Percentiles rank a stretch among this genome's conserved stretches.
These are phyloP conservation scores for Scaptodrosophila lebanonensis DNA, from an alignment of 1,140 invertebrate species.

Conservation along the genomic window DNA sequence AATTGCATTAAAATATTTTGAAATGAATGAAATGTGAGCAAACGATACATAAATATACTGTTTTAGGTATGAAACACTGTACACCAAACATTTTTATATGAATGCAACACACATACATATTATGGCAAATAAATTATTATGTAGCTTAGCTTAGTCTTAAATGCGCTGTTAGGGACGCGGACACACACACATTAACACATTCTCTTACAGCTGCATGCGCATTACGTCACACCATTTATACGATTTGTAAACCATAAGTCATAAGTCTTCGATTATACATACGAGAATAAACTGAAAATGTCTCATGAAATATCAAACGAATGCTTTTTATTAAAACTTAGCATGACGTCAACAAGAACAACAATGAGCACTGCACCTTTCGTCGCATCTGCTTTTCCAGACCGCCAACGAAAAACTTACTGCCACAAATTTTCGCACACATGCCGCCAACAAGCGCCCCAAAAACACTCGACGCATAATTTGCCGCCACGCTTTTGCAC, in stretches of 20 bases:
- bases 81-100: constrained; percentile 33
- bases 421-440: constrained; percentile 4
- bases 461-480: too few species aligned
- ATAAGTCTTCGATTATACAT: constrained; percentile 48
- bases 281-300: constrained; percentile 24
- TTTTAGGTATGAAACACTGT: constrained; percentile 55
- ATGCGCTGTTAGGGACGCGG: too few species aligned
- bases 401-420: background rate
- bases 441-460: background rate
- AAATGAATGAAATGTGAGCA: constrained; percentile 36
- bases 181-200: too few species aligned
- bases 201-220: too few species aligned
- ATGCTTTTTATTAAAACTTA: constrained; percentile 1
- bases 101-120: constrained; percentile 22
- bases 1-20: too few species aligned
- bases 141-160: constrained; percentile 54
- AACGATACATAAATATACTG: constrained; percentile 48
- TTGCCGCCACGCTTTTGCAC: constrained; percentile 13
- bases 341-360: too few species aligned
- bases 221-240: constrained; percentile 43
- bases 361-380: too few species aligned
- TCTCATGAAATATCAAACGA: constrained; percentile 2
- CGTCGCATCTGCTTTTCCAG: background rate
- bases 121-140: constrained; percentile 58
- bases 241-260: constrained; percentile 30